Evolutionary conservation across 2,113 vertebrate genomes (phyloP).

Genomic region (Oplegnathus fasciatus): DNA sequence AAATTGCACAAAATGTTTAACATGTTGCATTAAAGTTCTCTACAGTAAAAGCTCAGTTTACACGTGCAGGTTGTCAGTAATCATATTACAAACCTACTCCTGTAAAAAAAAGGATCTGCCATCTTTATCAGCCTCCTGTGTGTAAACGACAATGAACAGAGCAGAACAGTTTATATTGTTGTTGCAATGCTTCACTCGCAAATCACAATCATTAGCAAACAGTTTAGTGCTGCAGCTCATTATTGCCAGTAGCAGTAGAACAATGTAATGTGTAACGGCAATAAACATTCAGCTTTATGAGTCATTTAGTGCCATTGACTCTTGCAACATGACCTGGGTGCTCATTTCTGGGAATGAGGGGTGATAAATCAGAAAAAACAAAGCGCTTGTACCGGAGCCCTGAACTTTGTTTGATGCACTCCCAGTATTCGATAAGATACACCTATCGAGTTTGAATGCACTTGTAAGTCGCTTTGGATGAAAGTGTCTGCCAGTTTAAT

Average conservation of each 20-base stretch:
- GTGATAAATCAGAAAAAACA: neutral
- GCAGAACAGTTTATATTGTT: neutral
- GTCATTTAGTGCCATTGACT: neutral
- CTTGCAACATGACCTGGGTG: neutral
- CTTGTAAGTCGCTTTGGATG: too few relatives aligned
- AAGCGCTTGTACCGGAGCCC: neutral
- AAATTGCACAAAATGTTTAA: neutral
- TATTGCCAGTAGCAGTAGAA: neutral
- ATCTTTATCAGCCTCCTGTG: neutral
- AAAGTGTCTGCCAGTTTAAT: too few relatives aligned
- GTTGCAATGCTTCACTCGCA: neutral
- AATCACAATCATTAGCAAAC: neutral
- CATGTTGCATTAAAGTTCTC: neutral
- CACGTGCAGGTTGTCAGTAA: neutral
- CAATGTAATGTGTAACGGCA: neutral
- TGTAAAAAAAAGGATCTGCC: neutral
- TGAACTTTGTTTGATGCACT: neutral
- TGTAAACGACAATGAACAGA: neutral
- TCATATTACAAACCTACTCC: too few relatives aligned
- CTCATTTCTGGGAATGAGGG: neutral
- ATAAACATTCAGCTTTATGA: neutral
- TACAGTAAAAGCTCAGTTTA: neutral
- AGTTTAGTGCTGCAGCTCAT: neutral
- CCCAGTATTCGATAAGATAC: too few relatives aligned
- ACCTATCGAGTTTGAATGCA: neutral